These are phyloP conservation scores for Stegodyphus dumicola DNA, from an alignment of 1,140 invertebrate species.

Conservation along the genomic window DNA sequence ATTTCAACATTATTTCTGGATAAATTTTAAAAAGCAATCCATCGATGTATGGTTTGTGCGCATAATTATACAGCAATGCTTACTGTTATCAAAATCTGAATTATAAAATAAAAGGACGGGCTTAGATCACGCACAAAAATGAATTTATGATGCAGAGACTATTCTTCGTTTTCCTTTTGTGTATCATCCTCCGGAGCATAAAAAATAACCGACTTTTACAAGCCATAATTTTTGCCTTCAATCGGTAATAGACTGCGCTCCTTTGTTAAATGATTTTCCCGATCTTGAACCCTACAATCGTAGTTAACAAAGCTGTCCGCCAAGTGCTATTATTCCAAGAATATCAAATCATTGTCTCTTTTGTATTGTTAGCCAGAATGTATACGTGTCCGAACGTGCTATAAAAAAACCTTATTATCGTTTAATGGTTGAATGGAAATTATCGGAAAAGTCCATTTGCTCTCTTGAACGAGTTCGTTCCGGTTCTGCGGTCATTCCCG, in stretches of 20 bases:
- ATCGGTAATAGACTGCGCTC: background rate
- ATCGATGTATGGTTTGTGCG: no score
- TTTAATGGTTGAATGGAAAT: slow-evolving; percentile 24
- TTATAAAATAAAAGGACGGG: no score
- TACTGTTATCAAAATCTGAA: no score
- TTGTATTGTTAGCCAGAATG: background rate
- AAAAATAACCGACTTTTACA: slow-evolving; percentile 6
- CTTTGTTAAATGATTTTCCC: background rate
- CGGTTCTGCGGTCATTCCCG: no score
- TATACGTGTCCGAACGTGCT: background rate
- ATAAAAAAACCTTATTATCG: background rate
- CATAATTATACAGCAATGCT: no score
- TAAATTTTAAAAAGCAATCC: no score
- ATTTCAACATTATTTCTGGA: no score
- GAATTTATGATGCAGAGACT: background rate
- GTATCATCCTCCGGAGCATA: background rate
- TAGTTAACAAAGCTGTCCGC: background rate
- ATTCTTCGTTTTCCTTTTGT: background rate
- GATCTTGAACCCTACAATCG: background rate
- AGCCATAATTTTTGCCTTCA: slow-evolving; percentile 17
- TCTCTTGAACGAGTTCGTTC: background rate
- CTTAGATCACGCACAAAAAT: no score
- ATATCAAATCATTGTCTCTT: background rate
- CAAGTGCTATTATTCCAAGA: background rate
- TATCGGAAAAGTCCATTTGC: background rate